Evolutionary conservation across 2,888 invertebrate species (phyloP).

Genomic region (Cyaniris semiargus): DNA sequence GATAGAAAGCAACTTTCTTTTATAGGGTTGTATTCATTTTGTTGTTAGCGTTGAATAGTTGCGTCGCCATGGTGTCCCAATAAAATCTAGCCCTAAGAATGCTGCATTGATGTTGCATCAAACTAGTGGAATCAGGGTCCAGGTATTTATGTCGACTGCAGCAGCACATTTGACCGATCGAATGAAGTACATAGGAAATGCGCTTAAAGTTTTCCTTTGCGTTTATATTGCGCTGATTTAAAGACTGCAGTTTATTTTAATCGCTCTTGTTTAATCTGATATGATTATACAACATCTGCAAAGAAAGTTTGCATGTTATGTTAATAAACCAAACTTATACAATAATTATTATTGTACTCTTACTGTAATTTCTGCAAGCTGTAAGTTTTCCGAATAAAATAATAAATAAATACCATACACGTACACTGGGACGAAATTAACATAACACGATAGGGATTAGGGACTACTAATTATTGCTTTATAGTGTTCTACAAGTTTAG

Average conservation of each 20-base stretch:
- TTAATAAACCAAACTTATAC: too few relatives aligned
- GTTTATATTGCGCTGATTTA: not conserved
- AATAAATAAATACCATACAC: too few relatives aligned
- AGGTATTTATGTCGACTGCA: not conserved
- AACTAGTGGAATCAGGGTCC: not conserved
- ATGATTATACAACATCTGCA: not conserved
- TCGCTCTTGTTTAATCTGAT: not conserved
- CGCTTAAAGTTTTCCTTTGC: slow-evolving; percentile 2
- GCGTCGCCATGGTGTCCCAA: too few relatives aligned
- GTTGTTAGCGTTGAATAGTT: too few relatives aligned
- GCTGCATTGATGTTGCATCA: not conserved
- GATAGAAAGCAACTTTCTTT: not conserved
- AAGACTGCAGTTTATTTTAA: not conserved
- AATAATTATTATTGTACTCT: too few relatives aligned
- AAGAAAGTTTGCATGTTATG: not conserved
- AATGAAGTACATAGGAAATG: not conserved
- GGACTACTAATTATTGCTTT: too few relatives aligned
- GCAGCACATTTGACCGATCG: not conserved
- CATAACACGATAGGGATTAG: too few relatives aligned
- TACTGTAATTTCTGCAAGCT: too few relatives aligned
- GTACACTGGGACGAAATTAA: too few relatives aligned
- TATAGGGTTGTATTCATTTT: not conserved
- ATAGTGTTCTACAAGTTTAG: too few relatives aligned
- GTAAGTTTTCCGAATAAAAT: too few relatives aligned
- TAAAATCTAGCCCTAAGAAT: not conserved